phyloP scores from a whole-genome alignment of 2,888 invertebrate genomes.

The Lasioglossum malachurum region DNA sequence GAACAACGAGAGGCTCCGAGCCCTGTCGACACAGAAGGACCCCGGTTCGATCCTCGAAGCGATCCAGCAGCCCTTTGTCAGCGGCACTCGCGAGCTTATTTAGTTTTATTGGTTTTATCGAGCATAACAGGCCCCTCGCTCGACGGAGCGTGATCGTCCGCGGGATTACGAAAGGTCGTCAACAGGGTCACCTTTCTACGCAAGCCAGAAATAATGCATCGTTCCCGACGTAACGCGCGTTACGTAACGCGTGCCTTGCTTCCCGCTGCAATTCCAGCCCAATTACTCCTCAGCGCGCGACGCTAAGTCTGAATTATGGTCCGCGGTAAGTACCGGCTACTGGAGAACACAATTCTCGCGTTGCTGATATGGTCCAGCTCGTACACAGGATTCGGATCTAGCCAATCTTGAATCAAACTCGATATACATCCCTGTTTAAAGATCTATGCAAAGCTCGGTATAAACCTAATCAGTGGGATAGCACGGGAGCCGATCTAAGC shows the following conservation, averaged over 20 bases:
- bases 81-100: slow-evolving; percentile 35
- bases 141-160: slow-evolving; percentile 38
- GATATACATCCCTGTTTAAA: background rate
- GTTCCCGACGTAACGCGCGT: slow-evolving; percentile 11
- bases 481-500: background rate
- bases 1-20: background rate
- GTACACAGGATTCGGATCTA: background rate
- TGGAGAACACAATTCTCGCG: background rate
- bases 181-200: slow-evolving; percentile 53
- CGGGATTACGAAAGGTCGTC: slow-evolving; percentile 56
- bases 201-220: slow-evolving; percentile 33
- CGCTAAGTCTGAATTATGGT: background rate
- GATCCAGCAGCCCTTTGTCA: slow-evolving; percentile 28
- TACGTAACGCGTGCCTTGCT: background rate
- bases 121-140: slow-evolving; percentile 36
- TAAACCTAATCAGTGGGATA: background rate
- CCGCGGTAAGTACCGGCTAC: background rate
- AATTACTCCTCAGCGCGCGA: background rate
- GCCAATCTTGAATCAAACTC: background rate
- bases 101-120: slow-evolving; percentile 58
- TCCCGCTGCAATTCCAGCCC: background rate
- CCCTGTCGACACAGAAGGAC: background rate
- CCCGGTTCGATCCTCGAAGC: slow-evolving; percentile 6
- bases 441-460: background rate
- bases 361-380: background rate